phyloP scores from a whole-genome alignment of 2,113 vertebrate genomes.

The Apeltes quadracus region DNA sequence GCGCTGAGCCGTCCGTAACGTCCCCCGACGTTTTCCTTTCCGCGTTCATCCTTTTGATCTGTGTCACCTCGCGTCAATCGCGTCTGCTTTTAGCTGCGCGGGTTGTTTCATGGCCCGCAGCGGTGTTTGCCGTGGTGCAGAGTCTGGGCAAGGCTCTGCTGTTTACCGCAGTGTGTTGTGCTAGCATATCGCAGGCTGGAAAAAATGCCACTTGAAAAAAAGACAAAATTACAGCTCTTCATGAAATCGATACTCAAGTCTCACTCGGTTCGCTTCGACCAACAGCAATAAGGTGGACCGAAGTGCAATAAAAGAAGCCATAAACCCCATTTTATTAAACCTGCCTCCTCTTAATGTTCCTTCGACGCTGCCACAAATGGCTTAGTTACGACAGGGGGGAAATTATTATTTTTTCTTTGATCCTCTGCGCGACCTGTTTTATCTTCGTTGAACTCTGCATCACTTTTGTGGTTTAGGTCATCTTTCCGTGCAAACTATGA shows the following conservation, averaged over 20 bases:
- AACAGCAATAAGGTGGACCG: background rate
- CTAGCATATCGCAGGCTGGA: background rate
- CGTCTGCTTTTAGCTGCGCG: background rate
- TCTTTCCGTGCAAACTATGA: background rate
- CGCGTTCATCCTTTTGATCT: constrained; percentile 19
- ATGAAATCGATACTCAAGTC: background rate
- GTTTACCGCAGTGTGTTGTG: background rate
- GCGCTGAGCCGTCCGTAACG: background rate
- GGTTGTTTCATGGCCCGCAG: background rate
- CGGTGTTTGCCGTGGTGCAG: background rate
- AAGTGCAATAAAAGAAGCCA: background rate
- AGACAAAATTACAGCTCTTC: too few species aligned
- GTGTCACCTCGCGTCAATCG: constrained; percentile 1
- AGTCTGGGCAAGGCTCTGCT: background rate
- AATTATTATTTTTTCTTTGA: too few species aligned
- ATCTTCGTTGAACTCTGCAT: background rate
- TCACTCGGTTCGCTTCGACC: background rate
- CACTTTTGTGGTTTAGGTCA: background rate
- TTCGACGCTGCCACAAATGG: constrained; percentile 17
- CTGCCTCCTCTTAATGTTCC: background rate
- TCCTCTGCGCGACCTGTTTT: background rate
- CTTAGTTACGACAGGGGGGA: constrained; percentile 40
- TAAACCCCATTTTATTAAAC: background rate
- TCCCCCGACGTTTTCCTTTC: background rate
- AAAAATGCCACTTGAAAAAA: background rate